These are phyloP conservation scores for Conus betulinus DNA, from an alignment of 1,140 invertebrate species.

Conservation along the genomic window DNA sequence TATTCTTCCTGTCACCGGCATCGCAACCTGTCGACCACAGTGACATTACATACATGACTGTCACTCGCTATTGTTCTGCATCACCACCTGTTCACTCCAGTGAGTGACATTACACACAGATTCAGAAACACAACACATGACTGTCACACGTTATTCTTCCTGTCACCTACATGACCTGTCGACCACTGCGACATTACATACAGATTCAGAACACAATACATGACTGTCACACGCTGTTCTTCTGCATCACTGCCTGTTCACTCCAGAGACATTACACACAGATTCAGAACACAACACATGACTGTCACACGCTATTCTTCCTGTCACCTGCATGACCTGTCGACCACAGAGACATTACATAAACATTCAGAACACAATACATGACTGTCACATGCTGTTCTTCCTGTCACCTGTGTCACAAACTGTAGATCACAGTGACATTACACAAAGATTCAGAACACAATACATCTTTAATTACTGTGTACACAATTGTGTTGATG, in stretches of 20 bases:
- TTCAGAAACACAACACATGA: constrained; percentile 66
- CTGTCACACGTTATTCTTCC: constrained; percentile 86
- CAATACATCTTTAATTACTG: constrained; percentile 54
- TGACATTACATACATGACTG: constrained; percentile 73
- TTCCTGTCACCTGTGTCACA: constrained; percentile 77
- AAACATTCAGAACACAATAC: background rate
- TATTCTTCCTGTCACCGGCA: constrained; percentile 81
- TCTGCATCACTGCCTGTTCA: constrained; percentile 69
- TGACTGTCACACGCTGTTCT: constrained; percentile 85
- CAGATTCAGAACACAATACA: too few relatives aligned
- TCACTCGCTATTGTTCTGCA: constrained; percentile 86
- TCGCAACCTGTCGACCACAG: constrained; percentile 63
- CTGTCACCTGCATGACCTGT: constrained; percentile 76
- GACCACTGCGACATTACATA: background rate
- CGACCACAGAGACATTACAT: background rate
- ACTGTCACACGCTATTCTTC: constrained; percentile 85
- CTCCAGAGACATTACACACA: background rate
- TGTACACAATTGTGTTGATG: too few relatives aligned
- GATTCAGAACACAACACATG: constrained; percentile 69
- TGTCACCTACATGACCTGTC: constrained; percentile 72
- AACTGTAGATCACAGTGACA: constrained; percentile 63
- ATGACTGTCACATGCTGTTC: constrained; percentile 85
- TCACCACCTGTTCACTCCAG: constrained; percentile 64
- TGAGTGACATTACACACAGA: background rate
- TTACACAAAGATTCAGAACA: background rate